These are phyloP conservation scores for Syrphus vitripennis DNA, from an alignment of 2,888 invertebrate genomes.

Conservation along the genomic window DNA sequence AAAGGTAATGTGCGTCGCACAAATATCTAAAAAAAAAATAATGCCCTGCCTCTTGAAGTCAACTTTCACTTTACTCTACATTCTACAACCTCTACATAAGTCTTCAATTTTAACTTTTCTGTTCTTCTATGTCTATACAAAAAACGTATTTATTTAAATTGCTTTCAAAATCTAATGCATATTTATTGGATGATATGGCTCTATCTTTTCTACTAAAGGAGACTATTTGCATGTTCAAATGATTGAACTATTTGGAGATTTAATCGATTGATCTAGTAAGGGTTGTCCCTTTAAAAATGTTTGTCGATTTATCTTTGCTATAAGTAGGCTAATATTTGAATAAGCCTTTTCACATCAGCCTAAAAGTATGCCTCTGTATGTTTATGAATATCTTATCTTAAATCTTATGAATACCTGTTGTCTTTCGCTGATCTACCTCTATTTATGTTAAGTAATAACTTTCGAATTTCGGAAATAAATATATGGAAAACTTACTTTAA, in stretches of 20 bases:
- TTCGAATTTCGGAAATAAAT: background rate
- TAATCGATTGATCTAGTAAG: background rate
- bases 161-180: background rate
- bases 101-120: background rate
- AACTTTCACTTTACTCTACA: background rate
- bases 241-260: background rate
- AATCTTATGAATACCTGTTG: background rate
- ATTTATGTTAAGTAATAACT: background rate
- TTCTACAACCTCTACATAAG: background rate
- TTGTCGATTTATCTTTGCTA: background rate
- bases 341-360: background rate
- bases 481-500: background rate
- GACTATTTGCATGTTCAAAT: background rate
- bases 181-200: background rate
- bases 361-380: background rate
- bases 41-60: background rate
- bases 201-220: background rate
- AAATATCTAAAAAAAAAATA: background rate
- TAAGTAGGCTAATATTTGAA: background rate
- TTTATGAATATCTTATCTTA: background rate
- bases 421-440: conserved; percentile 18
- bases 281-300: background rate
- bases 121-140: background rate
- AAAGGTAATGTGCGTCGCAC: conserved; percentile 76
- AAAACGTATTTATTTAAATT: background rate